Percentiles rank a stretch among this genome's conserved stretches.
These are phyloP conservation scores for Dascyllus trimaculatus DNA, from an alignment of 2,113 vertebrate genomes.

Conservation along the genomic window DNA sequence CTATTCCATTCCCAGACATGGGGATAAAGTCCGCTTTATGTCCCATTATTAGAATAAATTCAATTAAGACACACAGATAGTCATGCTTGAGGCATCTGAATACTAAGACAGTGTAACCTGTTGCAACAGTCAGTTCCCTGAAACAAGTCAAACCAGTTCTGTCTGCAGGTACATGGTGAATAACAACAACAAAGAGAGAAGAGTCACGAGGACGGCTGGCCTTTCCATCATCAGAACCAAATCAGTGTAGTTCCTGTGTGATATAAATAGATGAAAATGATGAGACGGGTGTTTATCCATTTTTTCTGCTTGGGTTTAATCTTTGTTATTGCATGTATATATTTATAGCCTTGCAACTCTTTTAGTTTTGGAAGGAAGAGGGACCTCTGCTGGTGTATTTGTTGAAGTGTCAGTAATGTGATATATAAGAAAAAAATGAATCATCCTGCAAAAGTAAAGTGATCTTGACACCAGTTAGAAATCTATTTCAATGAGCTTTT, in stretches of 20 bases:
- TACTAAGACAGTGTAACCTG: slow-evolving; percentile 5
- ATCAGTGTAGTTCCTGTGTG: not conserved
- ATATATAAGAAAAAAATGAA: no score
- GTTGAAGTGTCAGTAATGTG: not conserved
- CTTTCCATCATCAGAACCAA: not conserved
- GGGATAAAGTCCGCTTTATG: not conserved
- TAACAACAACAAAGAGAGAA: slow-evolving; percentile 4
- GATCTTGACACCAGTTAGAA: no score
- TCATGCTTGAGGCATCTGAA: not conserved
- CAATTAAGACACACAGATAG: not conserved
- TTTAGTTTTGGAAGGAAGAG: not conserved
- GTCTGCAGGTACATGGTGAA: not conserved
- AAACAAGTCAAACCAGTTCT: slow-evolving; percentile 66
- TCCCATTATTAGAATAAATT: not conserved
- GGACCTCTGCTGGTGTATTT: slow-evolving; percentile 51
- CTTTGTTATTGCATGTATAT: not conserved
- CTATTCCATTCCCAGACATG: not conserved
- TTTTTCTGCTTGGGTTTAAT: not conserved
- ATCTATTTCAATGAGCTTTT: no score
- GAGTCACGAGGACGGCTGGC: not conserved
- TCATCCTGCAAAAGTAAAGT: not conserved
- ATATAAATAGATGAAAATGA: no score
- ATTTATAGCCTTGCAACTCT: not conserved
- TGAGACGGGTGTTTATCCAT: not conserved
- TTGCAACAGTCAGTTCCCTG: not conserved